phyloP scores from a whole-genome alignment of 2,888 invertebrate genomes.

The Carpatolechia fugitivella region DNA sequence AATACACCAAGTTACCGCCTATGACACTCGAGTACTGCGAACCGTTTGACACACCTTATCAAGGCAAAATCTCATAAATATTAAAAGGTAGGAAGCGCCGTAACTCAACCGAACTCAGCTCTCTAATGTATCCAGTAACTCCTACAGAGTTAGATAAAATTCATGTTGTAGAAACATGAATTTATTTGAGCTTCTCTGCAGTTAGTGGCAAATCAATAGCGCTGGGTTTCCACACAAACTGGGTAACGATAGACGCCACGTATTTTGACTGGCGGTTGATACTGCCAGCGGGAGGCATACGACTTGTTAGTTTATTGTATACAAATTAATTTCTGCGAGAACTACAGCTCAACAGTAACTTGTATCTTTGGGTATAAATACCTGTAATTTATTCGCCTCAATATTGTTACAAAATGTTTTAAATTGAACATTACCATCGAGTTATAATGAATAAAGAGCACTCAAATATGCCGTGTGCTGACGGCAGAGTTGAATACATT shows the following conservation, averaged over 20 bases:
- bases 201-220: slow-evolving; percentile 31
- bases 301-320: not conserved
- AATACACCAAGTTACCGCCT: not conserved
- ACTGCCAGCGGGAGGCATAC: not conserved
- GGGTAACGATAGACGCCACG: not conserved
- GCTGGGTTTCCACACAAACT: not conserved
- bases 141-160: slow-evolving; percentile 31
- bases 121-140: slow-evolving; percentile 22
- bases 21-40: slow-evolving; percentile 6
- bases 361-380: too few relatives aligned
- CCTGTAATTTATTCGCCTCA: too few relatives aligned
- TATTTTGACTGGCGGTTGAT: not conserved
- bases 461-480: too few relatives aligned
- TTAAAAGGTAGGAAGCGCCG: slow-evolving; percentile 23
- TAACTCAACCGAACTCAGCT: slow-evolving; percentile 19
- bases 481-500: too few relatives aligned
- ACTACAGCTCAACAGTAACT: too few relatives aligned
- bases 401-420: too few relatives aligned
- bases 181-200: slow-evolving; percentile 45
- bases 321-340: too few relatives aligned
- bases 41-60: slow-evolving; percentile 22
- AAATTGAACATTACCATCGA: too few relatives aligned
- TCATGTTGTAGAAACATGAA: slow-evolving; percentile 44
- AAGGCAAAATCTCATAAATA: slow-evolving; percentile 29
- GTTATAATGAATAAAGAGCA: too few relatives aligned